Evolutionary conservation across 2,113 vertebrate genomes (phyloP).

Genomic region (Carassius gibelio): DNA sequence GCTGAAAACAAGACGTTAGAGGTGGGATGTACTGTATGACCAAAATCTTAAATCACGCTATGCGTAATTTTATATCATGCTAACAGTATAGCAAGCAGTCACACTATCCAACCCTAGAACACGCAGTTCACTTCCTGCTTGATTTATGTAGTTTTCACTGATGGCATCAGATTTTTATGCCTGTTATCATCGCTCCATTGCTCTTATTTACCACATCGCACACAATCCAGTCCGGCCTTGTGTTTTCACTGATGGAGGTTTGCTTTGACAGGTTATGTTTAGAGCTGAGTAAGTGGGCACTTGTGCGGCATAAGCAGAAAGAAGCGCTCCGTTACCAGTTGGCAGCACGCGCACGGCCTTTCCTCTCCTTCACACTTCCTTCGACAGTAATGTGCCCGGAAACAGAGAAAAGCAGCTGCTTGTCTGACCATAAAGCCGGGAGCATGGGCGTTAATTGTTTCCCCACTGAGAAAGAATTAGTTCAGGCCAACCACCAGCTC

Average conservation of each 20-base stretch:
- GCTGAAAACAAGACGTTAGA: background rate
- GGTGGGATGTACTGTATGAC: background rate
- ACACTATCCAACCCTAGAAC: no score
- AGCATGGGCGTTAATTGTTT: constrained; percentile 74
- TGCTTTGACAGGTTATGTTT: constrained; percentile 62
- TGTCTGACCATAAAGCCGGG: constrained; percentile 75
- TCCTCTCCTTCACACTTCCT: constrained; percentile 58
- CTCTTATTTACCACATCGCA: constrained; percentile 34
- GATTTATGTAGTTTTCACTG: background rate
- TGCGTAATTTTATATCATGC: background rate
- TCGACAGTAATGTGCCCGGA: constrained; percentile 72
- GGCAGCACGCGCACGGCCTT: constrained; percentile 49
- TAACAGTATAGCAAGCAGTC: background rate
- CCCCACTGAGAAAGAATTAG: constrained; percentile 66
- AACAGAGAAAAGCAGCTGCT: constrained; percentile 73
- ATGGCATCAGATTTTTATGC: constrained; percentile 9
- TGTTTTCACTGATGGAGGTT: constrained; percentile 48
- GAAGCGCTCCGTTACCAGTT: constrained; percentile 49
- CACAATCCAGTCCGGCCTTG: constrained; percentile 12
- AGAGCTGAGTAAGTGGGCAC: constrained; percentile 62
- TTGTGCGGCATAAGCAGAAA: constrained; percentile 68
- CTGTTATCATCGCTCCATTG: constrained; percentile 13
- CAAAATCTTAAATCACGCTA: background rate
- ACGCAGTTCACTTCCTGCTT: background rate
- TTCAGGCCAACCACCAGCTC: constrained; percentile 52